Evolutionary conservation across 2,888 invertebrate genomes (phyloP).

Genomic region (Leptinotarsa juncta): DNA sequence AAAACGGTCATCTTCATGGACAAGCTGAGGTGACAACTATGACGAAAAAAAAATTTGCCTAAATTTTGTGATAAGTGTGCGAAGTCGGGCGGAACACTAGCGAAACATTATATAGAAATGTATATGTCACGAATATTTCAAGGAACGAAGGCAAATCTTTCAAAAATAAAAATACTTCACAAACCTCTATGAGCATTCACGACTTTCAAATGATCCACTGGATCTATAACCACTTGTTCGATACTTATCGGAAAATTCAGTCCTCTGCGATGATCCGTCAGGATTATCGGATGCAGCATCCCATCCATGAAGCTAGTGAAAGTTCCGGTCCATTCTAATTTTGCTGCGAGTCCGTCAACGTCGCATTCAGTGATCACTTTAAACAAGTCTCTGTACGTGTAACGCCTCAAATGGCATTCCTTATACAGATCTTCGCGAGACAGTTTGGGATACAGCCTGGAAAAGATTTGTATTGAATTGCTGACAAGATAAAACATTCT

Average conservation of each 20-base stretch:
- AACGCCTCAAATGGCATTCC: not conserved
- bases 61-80: too few relatives aligned
- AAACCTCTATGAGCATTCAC: not conserved
- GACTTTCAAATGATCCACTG: not conserved
- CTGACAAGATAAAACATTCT: not conserved
- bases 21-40: too few relatives aligned
- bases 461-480: not conserved
- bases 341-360: not conserved
- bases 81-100: too few relatives aligned
- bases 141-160: not conserved
- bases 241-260: not conserved
- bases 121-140: not conserved
- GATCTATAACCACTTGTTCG: constrained; percentile 5
- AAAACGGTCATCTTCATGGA: too few relatives aligned
- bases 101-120: too few relatives aligned
- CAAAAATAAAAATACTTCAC: not conserved
- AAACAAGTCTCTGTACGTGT: not conserved
- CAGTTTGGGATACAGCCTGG: constrained; percentile 4
- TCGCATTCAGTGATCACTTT: not conserved
- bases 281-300: not conserved
- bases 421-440: not conserved
- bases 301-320: constrained; percentile 8
- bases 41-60: too few relatives aligned
- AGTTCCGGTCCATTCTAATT: constrained; percentile 1
- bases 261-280: not conserved